phyloP scores from a whole-genome alignment of 2,113 vertebrate species.

The Sorex araneus region DNA sequence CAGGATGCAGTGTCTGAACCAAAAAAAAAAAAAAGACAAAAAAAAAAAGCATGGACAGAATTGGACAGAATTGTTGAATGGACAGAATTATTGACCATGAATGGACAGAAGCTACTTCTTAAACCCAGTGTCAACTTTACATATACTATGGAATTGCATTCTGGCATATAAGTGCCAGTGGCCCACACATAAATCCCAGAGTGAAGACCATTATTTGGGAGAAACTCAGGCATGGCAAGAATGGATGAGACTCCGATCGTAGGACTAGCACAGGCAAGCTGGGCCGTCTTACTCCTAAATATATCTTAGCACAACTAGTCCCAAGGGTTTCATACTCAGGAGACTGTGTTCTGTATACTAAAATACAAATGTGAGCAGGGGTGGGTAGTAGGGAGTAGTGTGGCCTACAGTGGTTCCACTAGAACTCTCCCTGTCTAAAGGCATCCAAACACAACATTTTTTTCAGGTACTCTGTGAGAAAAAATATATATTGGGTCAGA shows the following conservation, averaged over 20 bases:
- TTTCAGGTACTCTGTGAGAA: not conserved
- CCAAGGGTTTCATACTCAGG: not conserved
- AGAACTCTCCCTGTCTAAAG: not conserved
- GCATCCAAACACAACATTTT: not conserved
- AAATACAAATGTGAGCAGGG: not conserved
- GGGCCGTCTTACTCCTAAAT: not conserved
- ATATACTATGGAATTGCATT: not conserved
- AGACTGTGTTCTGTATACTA: not conserved
- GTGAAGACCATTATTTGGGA: conserved; percentile 17
- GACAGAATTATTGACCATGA: not conserved
- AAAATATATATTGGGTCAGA: not conserved
- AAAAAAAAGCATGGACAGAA: not conserved
- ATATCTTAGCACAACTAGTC: not conserved
- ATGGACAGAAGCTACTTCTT: not conserved
- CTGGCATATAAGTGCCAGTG: not conserved
- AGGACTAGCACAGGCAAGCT: not conserved
- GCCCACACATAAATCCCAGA: not conserved
- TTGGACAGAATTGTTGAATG: not conserved
- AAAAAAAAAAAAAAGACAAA: not conserved
- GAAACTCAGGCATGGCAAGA: not conserved
- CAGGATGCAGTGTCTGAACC: not conserved
- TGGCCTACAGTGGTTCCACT: not conserved
- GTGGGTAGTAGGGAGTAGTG: not conserved
- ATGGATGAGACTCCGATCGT: not conserved
- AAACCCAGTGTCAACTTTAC: not conserved